Evolutionary conservation across 2,888 invertebrate species (phyloP), one percentile per base, ranked within the genome.

Genomic region (Melolontha melolontha): DNA sequence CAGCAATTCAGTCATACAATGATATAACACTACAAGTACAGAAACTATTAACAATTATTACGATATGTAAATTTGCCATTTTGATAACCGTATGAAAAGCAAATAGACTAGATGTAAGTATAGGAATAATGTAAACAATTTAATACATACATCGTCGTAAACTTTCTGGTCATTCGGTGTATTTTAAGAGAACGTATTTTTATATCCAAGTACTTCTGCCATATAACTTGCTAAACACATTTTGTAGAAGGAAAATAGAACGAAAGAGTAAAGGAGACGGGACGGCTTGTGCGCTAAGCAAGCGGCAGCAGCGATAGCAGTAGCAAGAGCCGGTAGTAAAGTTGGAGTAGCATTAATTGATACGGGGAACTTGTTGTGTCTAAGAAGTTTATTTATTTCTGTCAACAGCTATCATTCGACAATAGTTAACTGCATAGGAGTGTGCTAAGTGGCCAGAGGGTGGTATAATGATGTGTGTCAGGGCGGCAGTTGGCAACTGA

Each of bases 401-500:
- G 75, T 74, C 74, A 66, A 68, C 71, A 68, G 54, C 71, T 70
- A 71, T 73, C 70, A 70, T 51, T 68, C 67, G 68, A 68, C 69
- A 67, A 70, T 71, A 64, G 72, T 68, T 67, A 55, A 66, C 65
- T 71, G 69, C 62, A 65, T 72, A 73, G 72, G 73, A 74, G 72
- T 66, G 76, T 74, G 76, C 73, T 75, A 76, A 76, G 76, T 76
- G 75, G 76, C 74, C 72, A 69, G 72, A 75, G 76, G 74, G 74
- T 75, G 75, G 75, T 74, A 74, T 72, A 72, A 74, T 74, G 75
- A 76, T 75, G 74, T 76, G 75, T 77, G 77, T 77, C 77, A 77
- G 76, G 76, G 77, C 74, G 73, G 74, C 73, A 75, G 72, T 81
- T 80, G 80, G 81, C 81, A 81, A 76, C 80, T 72, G 74, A 76